Evolutionary conservation across 2,888 invertebrate species (phyloP).

Genomic region (Coleophora deauratella): DNA sequence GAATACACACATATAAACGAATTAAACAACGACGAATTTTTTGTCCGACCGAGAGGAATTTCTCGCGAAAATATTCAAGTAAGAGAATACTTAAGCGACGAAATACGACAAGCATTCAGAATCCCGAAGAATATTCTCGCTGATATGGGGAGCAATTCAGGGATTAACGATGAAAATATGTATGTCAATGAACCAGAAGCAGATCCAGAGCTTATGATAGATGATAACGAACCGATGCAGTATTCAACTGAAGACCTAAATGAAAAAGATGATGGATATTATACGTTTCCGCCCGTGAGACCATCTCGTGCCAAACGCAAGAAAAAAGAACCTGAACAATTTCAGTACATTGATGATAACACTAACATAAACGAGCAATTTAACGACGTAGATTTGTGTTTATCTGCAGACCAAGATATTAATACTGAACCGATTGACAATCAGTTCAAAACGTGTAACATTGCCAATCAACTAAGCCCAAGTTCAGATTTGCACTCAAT

Average conservation of each 20-base stretch:
- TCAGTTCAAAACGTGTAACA: slow-evolving; percentile 12
- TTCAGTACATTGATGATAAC: slow-evolving; percentile 60
- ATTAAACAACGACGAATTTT: slow-evolving; percentile 91
- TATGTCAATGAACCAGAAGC: slow-evolving; percentile 53
- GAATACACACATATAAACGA: slow-evolving; percentile 80
- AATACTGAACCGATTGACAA: slow-evolving; percentile 21
- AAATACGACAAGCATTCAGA: slow-evolving; percentile 85
- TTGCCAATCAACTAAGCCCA: slow-evolving; percentile 48
- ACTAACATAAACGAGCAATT: slow-evolving; percentile 58
- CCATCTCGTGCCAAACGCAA: slow-evolving; percentile 73
- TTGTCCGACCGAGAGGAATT: slow-evolving; percentile 86
- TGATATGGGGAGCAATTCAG: slow-evolving; percentile 67
- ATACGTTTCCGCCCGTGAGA: slow-evolving; percentile 71
- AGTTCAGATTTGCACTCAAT: slow-evolving; percentile 52
- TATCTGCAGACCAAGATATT: slow-evolving; percentile 70
- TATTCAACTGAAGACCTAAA: slow-evolving; percentile 61
- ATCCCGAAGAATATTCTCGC: slow-evolving; percentile 79
- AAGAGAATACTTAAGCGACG: slow-evolving; percentile 83
- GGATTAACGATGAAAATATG: slow-evolving; percentile 41
- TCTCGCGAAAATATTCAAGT: slow-evolving; percentile 88
- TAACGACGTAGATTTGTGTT: slow-evolving; percentile 55
- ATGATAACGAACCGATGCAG: slow-evolving; percentile 43
- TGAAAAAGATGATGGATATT: slow-evolving; percentile 68
- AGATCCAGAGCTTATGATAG: slow-evolving; percentile 51
- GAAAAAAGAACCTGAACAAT: slow-evolving; percentile 52